phyloP scores from a whole-genome alignment of 1,140 invertebrate species.

The Lordiphosa stackelbergi region DNA sequence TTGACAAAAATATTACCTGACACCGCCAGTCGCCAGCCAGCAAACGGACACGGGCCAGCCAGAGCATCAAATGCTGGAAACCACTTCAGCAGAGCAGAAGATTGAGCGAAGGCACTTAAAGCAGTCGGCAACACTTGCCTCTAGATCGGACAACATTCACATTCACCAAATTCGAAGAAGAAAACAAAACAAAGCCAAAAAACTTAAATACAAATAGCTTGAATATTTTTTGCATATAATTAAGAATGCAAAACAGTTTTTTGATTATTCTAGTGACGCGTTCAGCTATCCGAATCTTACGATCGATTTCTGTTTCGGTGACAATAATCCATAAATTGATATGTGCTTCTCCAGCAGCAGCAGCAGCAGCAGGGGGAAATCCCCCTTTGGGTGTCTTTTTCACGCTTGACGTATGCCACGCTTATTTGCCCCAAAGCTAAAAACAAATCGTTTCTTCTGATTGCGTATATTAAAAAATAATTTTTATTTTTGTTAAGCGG shows the following conservation, averaged over 20 bases:
- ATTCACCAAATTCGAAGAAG: constrained; percentile 9
- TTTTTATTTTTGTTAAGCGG: constrained; percentile 23
- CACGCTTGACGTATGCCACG: constrained; percentile 45
- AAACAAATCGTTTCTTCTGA: constrained; percentile 21
- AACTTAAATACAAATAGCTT: constrained; percentile 14
- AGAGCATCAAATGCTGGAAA: constrained; percentile 20
- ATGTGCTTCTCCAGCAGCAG: too few species aligned
- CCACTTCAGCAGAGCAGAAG: constrained; percentile 20
- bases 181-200: constrained; percentile 33
- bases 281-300: constrained; percentile 18
- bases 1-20: constrained; percentile 74
- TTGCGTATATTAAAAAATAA: constrained; percentile 48
- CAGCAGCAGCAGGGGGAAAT: constrained; percentile 30
- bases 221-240: constrained; percentile 50
- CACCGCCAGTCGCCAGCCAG: constrained; percentile 62
- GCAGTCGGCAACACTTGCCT: constrained; percentile 54
- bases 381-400: constrained; percentile 25
- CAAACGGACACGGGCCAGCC: constrained; percentile 5
- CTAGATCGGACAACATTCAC: constrained; percentile 54
- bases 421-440: constrained; percentile 29
- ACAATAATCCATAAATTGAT: constrained; percentile 36
- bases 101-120: constrained; percentile 31
- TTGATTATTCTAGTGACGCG: constrained; percentile 41
- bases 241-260: constrained; percentile 62
- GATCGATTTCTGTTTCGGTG: constrained; percentile 29